A percentile compares a stretch with the other conserved stretches of the same genome.
These are phyloP conservation scores for Microcebus griseorufus DNA, from an alignment of 2,113 vertebrate species.

Conservation along the genomic window DNA sequence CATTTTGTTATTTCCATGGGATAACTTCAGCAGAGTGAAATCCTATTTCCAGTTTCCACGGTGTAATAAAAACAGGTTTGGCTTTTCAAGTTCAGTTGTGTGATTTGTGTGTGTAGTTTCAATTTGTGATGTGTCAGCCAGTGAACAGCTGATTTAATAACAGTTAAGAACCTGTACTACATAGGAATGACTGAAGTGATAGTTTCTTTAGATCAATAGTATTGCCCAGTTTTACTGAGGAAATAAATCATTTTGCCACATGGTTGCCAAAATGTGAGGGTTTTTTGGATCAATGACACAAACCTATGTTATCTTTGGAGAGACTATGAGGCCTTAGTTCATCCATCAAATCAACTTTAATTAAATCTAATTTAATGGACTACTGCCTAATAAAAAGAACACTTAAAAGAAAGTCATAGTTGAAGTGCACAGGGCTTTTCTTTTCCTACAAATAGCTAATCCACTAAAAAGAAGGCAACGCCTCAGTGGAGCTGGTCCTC, in stretches of 20 bases:
- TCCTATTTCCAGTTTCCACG: constrained; percentile 63
- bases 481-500: background rate
- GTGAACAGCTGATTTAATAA: constrained; percentile 72
- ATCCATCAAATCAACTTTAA: constrained; percentile 74
- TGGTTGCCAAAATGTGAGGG: constrained; percentile 53
- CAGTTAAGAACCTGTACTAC: constrained; percentile 69
- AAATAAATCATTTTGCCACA: constrained; percentile 68
- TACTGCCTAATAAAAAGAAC: constrained; percentile 66
- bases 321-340: constrained; percentile 34
- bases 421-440: constrained; percentile 14
- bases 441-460: background rate
- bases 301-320: constrained; percentile 62
- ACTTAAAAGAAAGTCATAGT: constrained; percentile 48
- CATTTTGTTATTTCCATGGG: constrained; percentile 72
- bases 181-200: constrained; percentile 50
- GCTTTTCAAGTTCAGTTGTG: constrained; percentile 69
- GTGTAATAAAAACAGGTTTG: constrained; percentile 70
- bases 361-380: constrained; percentile 73
- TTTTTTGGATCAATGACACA: constrained; percentile 67
- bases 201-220: constrained; percentile 65
- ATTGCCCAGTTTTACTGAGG: constrained; percentile 61
- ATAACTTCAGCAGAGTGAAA: constrained; percentile 73
- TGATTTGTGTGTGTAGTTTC: constrained; percentile 73
- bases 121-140: constrained; percentile 72
- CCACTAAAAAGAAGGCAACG: background rate